Conservation (phyloP, 1,140 invertebrate genomes). For the Nephila pilipes region DNA sequence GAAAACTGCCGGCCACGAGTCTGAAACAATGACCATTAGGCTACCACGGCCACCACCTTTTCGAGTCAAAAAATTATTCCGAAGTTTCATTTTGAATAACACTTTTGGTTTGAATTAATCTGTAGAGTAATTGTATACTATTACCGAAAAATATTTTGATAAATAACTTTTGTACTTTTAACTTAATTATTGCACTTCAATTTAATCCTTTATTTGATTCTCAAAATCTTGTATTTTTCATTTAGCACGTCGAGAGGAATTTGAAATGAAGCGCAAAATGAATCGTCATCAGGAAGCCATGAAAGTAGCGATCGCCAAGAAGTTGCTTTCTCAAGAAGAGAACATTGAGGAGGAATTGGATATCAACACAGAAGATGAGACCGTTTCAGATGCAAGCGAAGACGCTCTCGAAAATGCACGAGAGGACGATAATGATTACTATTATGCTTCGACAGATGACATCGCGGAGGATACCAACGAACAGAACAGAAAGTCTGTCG, state of each 20-base stretch:
- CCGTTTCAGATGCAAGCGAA: conserved; percentile 59
- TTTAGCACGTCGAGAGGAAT: conserved; percentile 61
- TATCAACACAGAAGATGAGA: conserved; percentile 48
- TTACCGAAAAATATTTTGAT: neutral
- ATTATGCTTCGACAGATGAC: conserved; percentile 58
- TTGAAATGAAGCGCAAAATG: conserved; percentile 70
- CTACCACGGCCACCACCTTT: no score
- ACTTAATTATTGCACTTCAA: no score
- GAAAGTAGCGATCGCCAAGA: conserved; percentile 71
- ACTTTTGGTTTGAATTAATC: no score
- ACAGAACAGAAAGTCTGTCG: neutral
- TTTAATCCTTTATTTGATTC: neutral
- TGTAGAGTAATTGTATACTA: neutral
- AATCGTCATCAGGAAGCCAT: conserved; percentile 71
- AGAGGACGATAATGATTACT: conserved; percentile 51
- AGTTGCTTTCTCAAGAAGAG: conserved; percentile 66
- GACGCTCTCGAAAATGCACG: conserved; percentile 43
- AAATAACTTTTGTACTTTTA: neutral
- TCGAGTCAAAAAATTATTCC: no score
- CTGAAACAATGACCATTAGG: no score
- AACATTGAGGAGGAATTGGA: conserved; percentile 67
- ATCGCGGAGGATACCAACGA: conserved; percentile 22
- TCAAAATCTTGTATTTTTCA: neutral
- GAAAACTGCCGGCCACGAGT: no score
- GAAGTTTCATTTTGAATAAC: no score